Conservation (phyloP, 2,888 invertebrate species). For the Drosophila austrosaltans region DNA sequence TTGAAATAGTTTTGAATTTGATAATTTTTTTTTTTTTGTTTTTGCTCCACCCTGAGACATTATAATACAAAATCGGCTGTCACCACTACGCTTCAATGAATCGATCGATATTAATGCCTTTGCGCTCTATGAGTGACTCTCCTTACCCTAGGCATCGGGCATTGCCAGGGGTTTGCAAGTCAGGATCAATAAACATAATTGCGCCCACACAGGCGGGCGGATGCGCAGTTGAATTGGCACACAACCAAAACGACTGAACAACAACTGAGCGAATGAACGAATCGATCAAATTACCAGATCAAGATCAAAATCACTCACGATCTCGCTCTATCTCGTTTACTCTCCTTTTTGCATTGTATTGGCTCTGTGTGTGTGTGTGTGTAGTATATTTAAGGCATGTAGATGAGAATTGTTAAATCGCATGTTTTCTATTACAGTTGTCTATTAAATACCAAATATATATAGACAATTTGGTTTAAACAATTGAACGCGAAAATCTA, state of each 20-base stretch:
- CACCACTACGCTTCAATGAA: slow-evolving; percentile 66
- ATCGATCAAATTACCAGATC: slow-evolving; percentile 60
- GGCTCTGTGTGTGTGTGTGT: not conserved
- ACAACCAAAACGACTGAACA: slow-evolving; percentile 26
- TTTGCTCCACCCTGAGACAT: slow-evolving; percentile 67
- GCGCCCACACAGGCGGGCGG: slow-evolving; percentile 81
- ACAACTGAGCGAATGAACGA: slow-evolving; percentile 24
- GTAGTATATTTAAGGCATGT: not conserved
- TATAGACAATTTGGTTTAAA: no score
- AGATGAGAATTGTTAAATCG: not conserved
- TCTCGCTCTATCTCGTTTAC: slow-evolving; percentile 20
- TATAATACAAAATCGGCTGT: slow-evolving; percentile 59
- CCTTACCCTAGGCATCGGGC: not conserved
- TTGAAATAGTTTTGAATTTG: slow-evolving; percentile 26
- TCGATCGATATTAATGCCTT: slow-evolving; percentile 37
- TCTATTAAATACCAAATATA: no score
- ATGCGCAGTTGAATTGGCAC: slow-evolving; percentile 79
- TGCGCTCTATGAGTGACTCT: slow-evolving; percentile 15
- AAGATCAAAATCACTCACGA: slow-evolving; percentile 47
- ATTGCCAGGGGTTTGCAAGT: slow-evolving; percentile 48
- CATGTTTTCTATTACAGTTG: not conserved
- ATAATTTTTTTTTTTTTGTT: slow-evolving; percentile 16
- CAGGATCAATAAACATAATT: slow-evolving; percentile 76
- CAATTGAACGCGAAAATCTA: no score
- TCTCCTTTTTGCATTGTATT: slow-evolving; percentile 14